Evolutionary conservation across 2,797 vertebrate genomes (phyloP), one percentile per base, ranked within the genome.

Genomic region (Ctenosaura bakeri): DNA sequence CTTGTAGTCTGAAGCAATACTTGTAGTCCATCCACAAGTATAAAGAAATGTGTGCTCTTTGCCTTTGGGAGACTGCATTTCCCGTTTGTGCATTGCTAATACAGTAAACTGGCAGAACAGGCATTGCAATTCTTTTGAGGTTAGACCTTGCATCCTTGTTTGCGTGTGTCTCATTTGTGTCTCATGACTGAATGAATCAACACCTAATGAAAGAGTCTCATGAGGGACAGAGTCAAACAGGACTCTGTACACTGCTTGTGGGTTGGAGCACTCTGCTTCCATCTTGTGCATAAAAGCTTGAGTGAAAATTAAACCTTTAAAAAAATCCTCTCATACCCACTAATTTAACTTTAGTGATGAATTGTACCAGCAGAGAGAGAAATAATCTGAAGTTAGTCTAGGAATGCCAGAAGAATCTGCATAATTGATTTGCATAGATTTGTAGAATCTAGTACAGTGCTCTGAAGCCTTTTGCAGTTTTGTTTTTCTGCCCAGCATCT

Each of bases 131-230:
- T 95, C 87, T 94, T 96, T 95, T 96, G 95, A 96, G 94, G 94
- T 94, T 91, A 92, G 92, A 94, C 90, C 92, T 96, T 94, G 92
- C 95, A 97, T 95, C 95, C 93, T 93, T 96, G 93, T 95, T 96
- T 97, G 94, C 93, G 96, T 90, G 93, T 90, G 94, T 95, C 96
- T 92, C 92, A 88, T 89, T 90, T 87, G 83, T 92, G 89, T 95
- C 93, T 97, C 96, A 96, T 97, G 96, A 97, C 96, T 96, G 94
- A 95, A 94, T 97, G 96, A 97, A 97, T 97, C 96, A 97, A 96
- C 96, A 95, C 95, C 92, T 95, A 96, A 95, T 96, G 96, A 96
- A 95, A 93, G 94, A 96, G 94, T 97, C 96, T 97, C 96, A 96
- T 97, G 96, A 96, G 95, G 94, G 94, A 95, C 94, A 93, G 93